Base-by-base conservation (phyloP, 2,888 invertebrate species). In the Phorcus lineatus region DNA sequence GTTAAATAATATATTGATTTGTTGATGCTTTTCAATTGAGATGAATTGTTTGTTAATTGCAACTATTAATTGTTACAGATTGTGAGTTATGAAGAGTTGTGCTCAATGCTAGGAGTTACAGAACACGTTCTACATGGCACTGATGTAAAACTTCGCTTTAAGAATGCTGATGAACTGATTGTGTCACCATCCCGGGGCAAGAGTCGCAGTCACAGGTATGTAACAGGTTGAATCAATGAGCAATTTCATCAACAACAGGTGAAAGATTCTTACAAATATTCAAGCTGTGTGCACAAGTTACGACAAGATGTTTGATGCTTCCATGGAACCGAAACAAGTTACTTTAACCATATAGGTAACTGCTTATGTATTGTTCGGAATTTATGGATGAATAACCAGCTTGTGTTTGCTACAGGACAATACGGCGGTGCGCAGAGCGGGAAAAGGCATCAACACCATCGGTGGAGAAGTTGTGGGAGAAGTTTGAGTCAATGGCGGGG, bases 81-180 rank as follows among this genome's bases (percentile, higher is more conserved):
- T 31, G 89, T 91, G 78, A 88, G 87, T 31, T 88, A 88, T 78
- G 86, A 86, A 57, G 90, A 90, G 77, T 83, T 91, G 74, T 89
- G 89, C 76, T 81, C 81, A 7, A 83, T 87, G 80, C 83, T 91
- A 19, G 91, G 92, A 9, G 89, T 91, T 16, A 88, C 88, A 7
- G 87, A 90, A 77, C 88, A 89, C 36, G 78, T 86, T n/a, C 82
- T 86, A 11, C 85, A 86, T 54, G 88, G 87, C 2, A 76, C 85
- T 52, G 87, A 89, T 52, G 86, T 88, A 66, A 88, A 83, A 85
- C 67, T 87, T 3, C 85, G 87, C 66, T 89, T 90, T 78, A 86
- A 86, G 40, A 90, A 90, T 74, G 86, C 87, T 19, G 89, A 91
- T 76, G 89, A 91, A 74, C 89, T 91, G 6, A 91, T 92, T 54